phyloP scores from a whole-genome alignment of 2,113 vertebrate species.

The Carlito syrichta region DNA sequence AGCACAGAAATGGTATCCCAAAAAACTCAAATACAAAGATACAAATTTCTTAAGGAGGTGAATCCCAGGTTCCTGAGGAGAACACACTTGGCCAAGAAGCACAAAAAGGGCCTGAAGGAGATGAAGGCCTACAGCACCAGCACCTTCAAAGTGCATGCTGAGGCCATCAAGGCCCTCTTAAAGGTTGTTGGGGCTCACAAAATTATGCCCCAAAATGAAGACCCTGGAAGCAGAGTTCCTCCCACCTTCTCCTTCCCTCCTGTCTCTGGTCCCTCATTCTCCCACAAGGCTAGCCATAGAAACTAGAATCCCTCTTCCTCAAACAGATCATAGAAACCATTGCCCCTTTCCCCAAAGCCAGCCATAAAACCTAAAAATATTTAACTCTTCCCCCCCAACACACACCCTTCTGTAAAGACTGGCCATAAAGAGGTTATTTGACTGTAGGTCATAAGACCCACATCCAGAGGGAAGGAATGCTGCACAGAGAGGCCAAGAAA shows the following conservation, averaged over 20 bases:
- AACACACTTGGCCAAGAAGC: neutral
- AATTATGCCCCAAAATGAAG: neutral
- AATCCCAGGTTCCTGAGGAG: neutral
- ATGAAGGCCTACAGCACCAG: neutral
- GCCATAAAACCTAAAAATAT: no score
- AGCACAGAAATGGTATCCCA: neutral
- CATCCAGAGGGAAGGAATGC: no score
- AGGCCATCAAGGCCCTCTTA: neutral
- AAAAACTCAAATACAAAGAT: neutral
- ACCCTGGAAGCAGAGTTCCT: neutral
- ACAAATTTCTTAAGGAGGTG: neutral
- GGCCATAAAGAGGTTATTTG: neutral
- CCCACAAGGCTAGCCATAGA: neutral
- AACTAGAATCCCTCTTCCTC: neutral
- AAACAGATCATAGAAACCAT: neutral
- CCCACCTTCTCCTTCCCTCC: neutral
- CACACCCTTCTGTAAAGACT: no score
- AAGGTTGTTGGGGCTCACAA: neutral
- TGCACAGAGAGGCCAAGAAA: no score
- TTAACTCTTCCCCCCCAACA: no score
- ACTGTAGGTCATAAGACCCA: neutral
- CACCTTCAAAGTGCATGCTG: neutral
- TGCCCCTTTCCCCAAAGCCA: neutral
- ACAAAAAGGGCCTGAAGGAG: neutral
- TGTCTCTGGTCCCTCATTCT: neutral